Conservation (phyloP, 1,140 invertebrate genomes). For the Adoxophyes honmai region DNA sequence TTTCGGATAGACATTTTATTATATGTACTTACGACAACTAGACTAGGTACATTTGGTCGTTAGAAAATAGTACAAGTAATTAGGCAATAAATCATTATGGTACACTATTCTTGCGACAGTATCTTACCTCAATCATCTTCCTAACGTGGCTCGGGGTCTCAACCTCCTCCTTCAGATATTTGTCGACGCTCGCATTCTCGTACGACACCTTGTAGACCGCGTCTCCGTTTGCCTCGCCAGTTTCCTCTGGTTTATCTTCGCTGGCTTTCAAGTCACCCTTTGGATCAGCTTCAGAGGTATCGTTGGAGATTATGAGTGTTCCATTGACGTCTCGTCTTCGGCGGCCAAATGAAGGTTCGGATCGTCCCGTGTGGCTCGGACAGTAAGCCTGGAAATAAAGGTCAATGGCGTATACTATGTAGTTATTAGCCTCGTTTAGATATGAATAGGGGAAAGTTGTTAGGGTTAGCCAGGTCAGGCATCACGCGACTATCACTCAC, state of each 20-base stretch:
- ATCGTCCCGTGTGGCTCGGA: conserved; percentile 83
- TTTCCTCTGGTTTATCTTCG: conserved; percentile 35
- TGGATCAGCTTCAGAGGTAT: conserved; percentile 47
- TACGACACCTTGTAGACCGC: conserved; percentile 59
- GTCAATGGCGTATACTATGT: background rate
- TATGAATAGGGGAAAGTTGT: background rate
- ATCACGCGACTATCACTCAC: conserved; percentile 7
- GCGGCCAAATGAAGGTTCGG: conserved; percentile 89
- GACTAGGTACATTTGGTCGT: too few species aligned
- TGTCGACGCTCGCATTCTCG: conserved; percentile 62
- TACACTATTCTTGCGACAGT: too few species aligned
- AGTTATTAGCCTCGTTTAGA: background rate
- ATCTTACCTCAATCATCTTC: conserved; percentile 89
- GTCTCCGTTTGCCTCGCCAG: conserved; percentile 38
- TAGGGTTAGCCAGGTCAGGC: conserved; percentile 1
- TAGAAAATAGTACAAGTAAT: too few species aligned
- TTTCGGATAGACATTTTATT: too few species aligned
- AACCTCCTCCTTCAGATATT: conserved; percentile 73
- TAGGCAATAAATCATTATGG: too few species aligned
- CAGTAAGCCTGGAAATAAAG: conserved; percentile 82
- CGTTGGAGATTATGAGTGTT: conserved; percentile 53
- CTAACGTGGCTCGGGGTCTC: conserved; percentile 86
- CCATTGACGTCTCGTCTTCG: conserved; percentile 80
- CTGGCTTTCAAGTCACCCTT: conserved; percentile 35
- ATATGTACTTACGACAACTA: too few species aligned